Conservation (phyloP, 2,113 vertebrate species). For the Cercopithecus mona region DNA sequence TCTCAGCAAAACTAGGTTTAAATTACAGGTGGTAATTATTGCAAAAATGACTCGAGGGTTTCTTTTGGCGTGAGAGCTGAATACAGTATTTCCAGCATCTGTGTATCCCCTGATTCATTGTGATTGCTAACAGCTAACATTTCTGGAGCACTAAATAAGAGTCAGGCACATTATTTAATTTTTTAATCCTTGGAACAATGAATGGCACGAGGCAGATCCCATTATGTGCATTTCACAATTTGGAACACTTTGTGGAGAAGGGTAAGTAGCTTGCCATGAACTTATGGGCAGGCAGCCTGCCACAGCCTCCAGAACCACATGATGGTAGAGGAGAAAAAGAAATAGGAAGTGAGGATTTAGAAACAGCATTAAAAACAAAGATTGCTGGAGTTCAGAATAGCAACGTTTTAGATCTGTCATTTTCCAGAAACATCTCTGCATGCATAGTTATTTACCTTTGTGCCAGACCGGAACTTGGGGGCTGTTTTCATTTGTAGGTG, state of each 20-base stretch:
- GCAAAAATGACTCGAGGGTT: conserved; percentile 40
- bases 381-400: conserved; percentile 19
- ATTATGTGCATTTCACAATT: not conserved
- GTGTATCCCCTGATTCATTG: not conserved
- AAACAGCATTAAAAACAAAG: not conserved
- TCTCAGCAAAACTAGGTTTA: conserved; percentile 36
- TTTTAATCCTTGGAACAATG: conserved; percentile 36
- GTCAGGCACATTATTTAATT: conserved; percentile 27
- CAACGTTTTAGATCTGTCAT: not conserved
- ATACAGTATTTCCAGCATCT: conserved; percentile 49
- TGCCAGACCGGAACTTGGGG: not conserved
- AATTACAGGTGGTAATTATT: conserved; percentile 52
- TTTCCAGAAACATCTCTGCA: not conserved
- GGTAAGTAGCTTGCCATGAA: not conserved
- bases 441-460: not conserved
- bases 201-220: not conserved
- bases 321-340: not conserved
- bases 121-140: conserved; percentile 36
- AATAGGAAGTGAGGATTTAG: conserved; percentile 9
- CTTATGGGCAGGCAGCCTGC: not conserved
- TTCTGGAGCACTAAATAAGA: conserved; percentile 26
- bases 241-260: not conserved
- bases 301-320: not conserved
- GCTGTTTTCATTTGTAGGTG: not conserved
- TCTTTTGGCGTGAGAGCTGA: conserved; percentile 5